Evolutionary conservation across 2,113 vertebrate genomes (phyloP).

Genomic region (Corythornis vintsioides): DNA sequence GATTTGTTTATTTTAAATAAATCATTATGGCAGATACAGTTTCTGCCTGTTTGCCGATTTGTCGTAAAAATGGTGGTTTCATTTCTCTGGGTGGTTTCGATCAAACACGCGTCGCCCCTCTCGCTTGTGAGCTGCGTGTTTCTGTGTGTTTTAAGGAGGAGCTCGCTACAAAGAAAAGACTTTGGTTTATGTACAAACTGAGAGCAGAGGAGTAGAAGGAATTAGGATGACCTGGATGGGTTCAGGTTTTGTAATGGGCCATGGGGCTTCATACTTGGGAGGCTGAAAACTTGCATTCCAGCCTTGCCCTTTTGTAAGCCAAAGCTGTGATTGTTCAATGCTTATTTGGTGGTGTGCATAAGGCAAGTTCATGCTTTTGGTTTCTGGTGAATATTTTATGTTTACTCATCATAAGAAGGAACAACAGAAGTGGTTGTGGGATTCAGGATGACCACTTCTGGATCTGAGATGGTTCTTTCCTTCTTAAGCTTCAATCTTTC

Average conservation of each 20-base stretch:
- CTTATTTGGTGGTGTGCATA: not conserved
- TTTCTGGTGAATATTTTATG: not conserved
- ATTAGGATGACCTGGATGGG: not conserved
- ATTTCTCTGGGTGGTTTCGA: constrained; percentile 31
- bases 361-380: not conserved
- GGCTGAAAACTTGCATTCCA: not conserved
- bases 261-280: not conserved
- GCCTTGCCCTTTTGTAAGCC: not conserved
- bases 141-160: constrained; percentile 1
- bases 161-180: not conserved
- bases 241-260: not conserved
- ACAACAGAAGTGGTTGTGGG: not conserved
- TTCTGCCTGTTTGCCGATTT: not conserved
- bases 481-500: not conserved
- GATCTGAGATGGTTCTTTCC: not conserved
- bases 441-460: not conserved
- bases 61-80: constrained; percentile 26
- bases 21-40: constrained; percentile 46
- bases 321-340: not conserved
- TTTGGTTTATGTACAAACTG: not conserved
- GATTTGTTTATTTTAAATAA: constrained; percentile 68
- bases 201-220: not conserved
- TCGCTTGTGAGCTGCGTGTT: not conserved
- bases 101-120: not conserved
- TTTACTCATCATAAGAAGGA: not conserved